Evolutionary conservation across 2,797 vertebrate species (phyloP), one percentile per base, ranked within the genome.

Genomic region (Acanthurus lineatus): DNA sequence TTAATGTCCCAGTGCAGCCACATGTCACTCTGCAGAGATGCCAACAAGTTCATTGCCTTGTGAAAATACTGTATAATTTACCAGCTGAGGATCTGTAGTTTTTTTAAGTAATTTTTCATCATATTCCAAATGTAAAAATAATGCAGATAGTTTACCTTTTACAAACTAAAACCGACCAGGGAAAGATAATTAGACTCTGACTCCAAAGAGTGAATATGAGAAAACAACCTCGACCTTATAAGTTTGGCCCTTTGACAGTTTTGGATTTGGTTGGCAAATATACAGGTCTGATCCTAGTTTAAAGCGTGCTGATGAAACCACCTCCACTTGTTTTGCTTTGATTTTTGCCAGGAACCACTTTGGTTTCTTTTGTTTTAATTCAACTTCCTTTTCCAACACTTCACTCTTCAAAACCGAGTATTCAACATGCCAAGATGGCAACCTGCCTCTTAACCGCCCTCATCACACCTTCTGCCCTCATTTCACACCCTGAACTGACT

Each of bases 401-500:
- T 72, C 54, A 38, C 28, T 38, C 28, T 63, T 59, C 45, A 9
- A 62, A 53, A 58, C 62, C 79, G 75, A 77, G 51, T 52, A 9
- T 47, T 61, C 40, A 38, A 61, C 42, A n/a, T 40, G 53, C n/a
- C 16, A 10, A 58, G 42, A 69, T n/a, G 38, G 48, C 25, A 40
- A 44, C 57, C 9, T 42, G 11, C 45, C 44, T 65, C 44, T 59
- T 5, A 49, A 2, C 72, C 25, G 42, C 16, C 20, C 17, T 42
- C 62, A 35, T 17, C 16, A 10, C 17, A 44, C n/a, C 63, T 5
- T 72, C 54, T 76, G 73, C 51, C 49, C 38, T 49, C 19, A 51
- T 75, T 74, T 86, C 67, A 81, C 63, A 77, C 52, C 66, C 58
- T 78, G 5, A 69, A 62, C 58, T 47, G 22, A 52, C 49, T 57